These are phyloP conservation scores for Oreochromis niloticus DNA, from an alignment of 2,113 vertebrate species.

Conservation along the genomic window DNA sequence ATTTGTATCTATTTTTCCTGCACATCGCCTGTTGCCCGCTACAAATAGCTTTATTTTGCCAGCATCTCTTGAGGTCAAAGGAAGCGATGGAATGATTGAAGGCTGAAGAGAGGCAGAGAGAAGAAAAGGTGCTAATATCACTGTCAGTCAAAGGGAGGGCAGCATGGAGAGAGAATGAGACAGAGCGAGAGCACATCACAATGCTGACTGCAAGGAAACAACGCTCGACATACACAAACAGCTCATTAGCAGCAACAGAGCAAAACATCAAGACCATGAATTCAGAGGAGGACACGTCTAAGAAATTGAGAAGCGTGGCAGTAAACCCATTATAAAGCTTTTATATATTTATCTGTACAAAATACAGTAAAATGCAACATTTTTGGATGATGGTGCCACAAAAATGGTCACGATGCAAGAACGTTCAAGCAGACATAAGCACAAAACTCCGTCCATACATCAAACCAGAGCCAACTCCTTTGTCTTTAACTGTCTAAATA, in stretches of 20 bases:
- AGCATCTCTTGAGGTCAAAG: slow-evolving; percentile 8
- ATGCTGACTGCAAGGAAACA: background rate
- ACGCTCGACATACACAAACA: background rate
- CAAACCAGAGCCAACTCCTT: background rate
- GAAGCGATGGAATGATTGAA: slow-evolving; percentile 35
- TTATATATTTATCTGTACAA: background rate
- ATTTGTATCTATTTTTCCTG: background rate
- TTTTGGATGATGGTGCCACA: rapidly evolving
- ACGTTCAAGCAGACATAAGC: background rate
- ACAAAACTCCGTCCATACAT: background rate
- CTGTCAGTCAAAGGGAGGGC: slow-evolving; percentile 44
- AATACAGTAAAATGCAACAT: background rate
- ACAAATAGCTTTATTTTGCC: slow-evolving; percentile 48
- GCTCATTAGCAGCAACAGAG: background rate
- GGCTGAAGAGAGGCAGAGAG: background rate
- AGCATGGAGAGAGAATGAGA: background rate
- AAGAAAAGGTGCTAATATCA: slow-evolving; percentile 46
- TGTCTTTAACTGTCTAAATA: slow-evolving; percentile 28
- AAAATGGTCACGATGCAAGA: background rate
- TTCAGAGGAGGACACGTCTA: background rate
- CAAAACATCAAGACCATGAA: background rate
- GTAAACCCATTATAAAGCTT: rapidly evolving
- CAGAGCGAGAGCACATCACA: background rate
- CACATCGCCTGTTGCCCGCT: background rate
- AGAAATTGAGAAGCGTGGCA: background rate